Evolutionary conservation across 2,888 invertebrate species (phyloP), one percentile per base, ranked within the genome.

Genomic region (Chydorus sphaericus): DNA sequence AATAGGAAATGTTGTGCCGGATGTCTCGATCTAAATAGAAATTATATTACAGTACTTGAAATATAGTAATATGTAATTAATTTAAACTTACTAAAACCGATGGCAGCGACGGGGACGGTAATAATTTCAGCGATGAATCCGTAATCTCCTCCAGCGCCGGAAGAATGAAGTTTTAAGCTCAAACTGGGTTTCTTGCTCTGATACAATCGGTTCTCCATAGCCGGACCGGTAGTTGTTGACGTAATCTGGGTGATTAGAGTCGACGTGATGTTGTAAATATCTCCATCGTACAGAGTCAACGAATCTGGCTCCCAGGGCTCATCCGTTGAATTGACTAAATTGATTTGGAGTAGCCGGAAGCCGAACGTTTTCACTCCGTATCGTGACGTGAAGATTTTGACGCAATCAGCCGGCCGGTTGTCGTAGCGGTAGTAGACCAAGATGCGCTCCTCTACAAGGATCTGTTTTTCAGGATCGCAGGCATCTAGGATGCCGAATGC

Each of bases 81-180:
- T 18, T n/a, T 3, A 3, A 28, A 79, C 85, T 82, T 73, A 89
- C 89, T 86, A 64, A 88, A 83, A 65, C 86, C 88, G 68, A 89
- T 84, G 7, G 85, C 85, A 44, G 91, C 89, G 65, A 91, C 87
- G 0, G 98, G 97, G 38, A 96, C 72, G 0, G 93, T 92, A 1
- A 96, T 85, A 53, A 98, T 81, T 74, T 98, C 97, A 16, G 97
- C 98, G 60, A 98, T 86, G 66, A 98, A 98, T 26, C 98, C 98
- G 69, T 93, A 87, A 16, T 79, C 78, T n/a, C 83, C 83, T 29
- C 92, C 89, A 1, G 96, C 96, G 26, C 96, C 93, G 62, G 93
- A 94, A 0, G 94, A 93, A 65, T 93, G 89, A 20, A 97, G 70
- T 65, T 90, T 85, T 1, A 98, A 75, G 64, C 92, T 92, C 62